Evolutionary conservation across 1,140 invertebrate genomes (phyloP).

Genomic region (Saccostrea glomerata): DNA sequence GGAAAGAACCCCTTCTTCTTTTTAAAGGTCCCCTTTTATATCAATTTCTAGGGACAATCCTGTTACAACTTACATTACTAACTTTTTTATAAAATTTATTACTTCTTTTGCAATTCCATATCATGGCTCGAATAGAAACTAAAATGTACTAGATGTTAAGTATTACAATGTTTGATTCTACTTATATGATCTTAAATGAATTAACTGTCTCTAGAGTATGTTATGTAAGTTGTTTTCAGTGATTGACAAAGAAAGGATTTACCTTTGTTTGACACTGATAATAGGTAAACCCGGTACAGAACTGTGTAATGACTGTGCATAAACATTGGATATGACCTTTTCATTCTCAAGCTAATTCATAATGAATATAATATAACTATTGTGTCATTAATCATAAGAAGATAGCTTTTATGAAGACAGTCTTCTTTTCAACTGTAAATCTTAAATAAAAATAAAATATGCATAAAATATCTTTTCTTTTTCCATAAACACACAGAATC

Average conservation of each 20-base stretch:
- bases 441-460: not conserved
- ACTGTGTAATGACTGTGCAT: not conserved
- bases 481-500: not conserved
- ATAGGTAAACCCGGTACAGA: not conserved
- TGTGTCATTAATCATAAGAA: not conserved
- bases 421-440: not conserved
- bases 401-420: not conserved
- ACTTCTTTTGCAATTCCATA: no score
- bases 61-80: no score
- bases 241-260: not conserved
- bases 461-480: not conserved
- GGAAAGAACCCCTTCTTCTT: no score
- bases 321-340: not conserved
- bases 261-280: not conserved
- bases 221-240: slow-evolving; percentile 14
- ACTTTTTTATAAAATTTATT: no score
- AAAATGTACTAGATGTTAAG: no score
- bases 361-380: not conserved
- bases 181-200: no score
- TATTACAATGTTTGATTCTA: no score
- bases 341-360: no score
- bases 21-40: no score
- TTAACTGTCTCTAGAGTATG: not conserved
- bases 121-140: no score
- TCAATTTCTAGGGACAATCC: no score